Percentiles rank a stretch among this genome's conserved stretches.
These are phyloP conservation scores for Hydriomena furcata DNA, from an alignment of 2,888 invertebrate genomes.

Conservation along the genomic window DNA sequence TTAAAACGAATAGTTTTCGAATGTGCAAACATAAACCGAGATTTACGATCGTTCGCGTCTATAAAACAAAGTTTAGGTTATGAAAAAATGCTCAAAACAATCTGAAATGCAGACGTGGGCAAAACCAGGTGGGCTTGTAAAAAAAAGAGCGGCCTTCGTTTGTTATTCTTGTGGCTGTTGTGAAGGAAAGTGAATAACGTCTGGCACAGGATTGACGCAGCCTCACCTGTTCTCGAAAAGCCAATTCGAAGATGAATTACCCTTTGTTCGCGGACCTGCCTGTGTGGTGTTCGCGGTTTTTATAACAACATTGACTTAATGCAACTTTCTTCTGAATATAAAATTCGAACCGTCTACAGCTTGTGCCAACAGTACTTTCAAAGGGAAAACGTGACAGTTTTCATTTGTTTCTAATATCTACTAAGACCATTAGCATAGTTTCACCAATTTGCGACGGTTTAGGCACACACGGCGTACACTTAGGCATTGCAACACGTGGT, in stretches of 20 bases:
- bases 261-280: conserved; percentile 70
- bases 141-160: conserved; percentile 65
- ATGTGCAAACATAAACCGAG: conserved; percentile 66
- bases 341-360: conserved; percentile 21
- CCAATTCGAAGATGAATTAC: conserved; percentile 71
- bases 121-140: conserved; percentile 69
- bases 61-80: conserved; percentile 69
- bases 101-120: conserved; percentile 56
- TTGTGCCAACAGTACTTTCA: neutral
- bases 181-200: conserved; percentile 64
- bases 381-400: conserved; percentile 34
- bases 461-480: conserved; percentile 45
- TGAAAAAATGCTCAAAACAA: conserved; percentile 72
- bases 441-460: conserved; percentile 69
- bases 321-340: conserved; percentile 45
- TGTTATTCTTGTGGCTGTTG: conserved; percentile 60
- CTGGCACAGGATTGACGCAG: conserved; percentile 58
- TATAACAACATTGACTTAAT: conserved; percentile 61
- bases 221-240: conserved; percentile 72
- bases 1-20: conserved; percentile 59
- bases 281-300: conserved; percentile 55
- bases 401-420: conserved; percentile 42
- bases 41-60: conserved; percentile 68
- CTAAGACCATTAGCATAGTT: conserved; percentile 56
- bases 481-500: conserved; percentile 56